These are phyloP conservation scores for Masticophis lateralis DNA, from an alignment of 2,797 vertebrate genomes.

Conservation along the genomic window DNA sequence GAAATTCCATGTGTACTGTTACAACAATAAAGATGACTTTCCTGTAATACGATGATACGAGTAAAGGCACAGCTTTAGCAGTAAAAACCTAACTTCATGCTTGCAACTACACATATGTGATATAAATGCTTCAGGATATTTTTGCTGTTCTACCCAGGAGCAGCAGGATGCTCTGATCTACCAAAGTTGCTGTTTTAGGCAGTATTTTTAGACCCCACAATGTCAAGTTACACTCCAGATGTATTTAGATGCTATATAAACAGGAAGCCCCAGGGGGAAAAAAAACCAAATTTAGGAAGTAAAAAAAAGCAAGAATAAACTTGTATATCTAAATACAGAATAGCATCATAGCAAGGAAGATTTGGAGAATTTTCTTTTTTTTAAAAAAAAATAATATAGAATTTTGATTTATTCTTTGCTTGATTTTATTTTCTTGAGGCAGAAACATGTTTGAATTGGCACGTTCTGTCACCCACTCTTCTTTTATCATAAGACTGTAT, in stretches of 20 bases:
- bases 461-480: neutral
- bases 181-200: slow-evolving; percentile 51
- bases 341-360: neutral
- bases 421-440: slow-evolving; percentile 35
- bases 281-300: slow-evolving; percentile 27
- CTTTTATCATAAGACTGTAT: slow-evolving; percentile 27
- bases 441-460: slow-evolving; percentile 26
- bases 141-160: slow-evolving; percentile 43
- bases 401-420: neutral
- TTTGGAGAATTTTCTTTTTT: slow-evolving; percentile 5
- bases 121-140: slow-evolving; percentile 53
- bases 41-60: neutral
- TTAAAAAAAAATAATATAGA: slow-evolving; percentile 5
- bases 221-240: slow-evolving; percentile 45
- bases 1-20: neutral
- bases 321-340: neutral
- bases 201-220: slow-evolving; percentile 68
- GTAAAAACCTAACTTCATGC: neutral
- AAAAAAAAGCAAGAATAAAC: slow-evolving; percentile 27
- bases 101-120: slow-evolving; percentile 34
- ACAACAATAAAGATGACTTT: neutral
- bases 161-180: slow-evolving; percentile 55
- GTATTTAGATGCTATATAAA: slow-evolving; percentile 57
- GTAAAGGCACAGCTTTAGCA: slow-evolving; percentile 22
- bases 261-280: slow-evolving; percentile 54